Evolutionary conservation across 1,140 invertebrate genomes (phyloP), one percentile per base, ranked within the genome.

Genomic region (Neelides sp.): DNA sequence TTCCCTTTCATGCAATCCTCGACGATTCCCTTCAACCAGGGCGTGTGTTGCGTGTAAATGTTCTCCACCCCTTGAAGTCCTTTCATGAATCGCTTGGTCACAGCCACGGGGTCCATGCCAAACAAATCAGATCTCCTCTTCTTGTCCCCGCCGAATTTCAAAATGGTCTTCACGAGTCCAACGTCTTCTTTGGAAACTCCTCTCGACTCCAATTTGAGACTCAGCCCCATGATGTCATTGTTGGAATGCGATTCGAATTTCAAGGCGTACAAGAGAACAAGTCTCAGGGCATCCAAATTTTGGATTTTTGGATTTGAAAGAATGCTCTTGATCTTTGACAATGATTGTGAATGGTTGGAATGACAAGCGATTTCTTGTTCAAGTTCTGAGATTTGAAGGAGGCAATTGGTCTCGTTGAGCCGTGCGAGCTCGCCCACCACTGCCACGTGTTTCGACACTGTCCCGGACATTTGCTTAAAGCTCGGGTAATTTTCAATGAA

Each of bases 391-490:
- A 98, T 80, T 67, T 91, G 82, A 43, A 98, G 73, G 27, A 98
- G 73, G 65, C 79, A 78, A 58, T 85, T 73, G 19, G 76, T 76
- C 12, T 75, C 77, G 35, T 97, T 89, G 35, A 88, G 68, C 12
- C 82, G 75, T 3, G 91, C 95, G 37, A 99, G 68, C 70, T 98
- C 93, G 13, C 91, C 89, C 37, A 98, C 86, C 41, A 98, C 78
- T 7, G 88, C 92, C 20, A 98, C 85, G 71, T 98, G 95, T 70
- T 97, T 98, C 2, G 89, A 82, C 10, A 98, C 92, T 3, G 93
- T 96, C 20, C 94, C 94, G 0, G 90, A 95, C 78, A 98, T 91
- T 80, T 98, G 98, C 70, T 96, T 97, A 65, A 98, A 98, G 59
- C 97, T 81, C 0, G 95, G 95, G 76, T 98, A 99, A 13, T 85